Conservation (phyloP, 2,797 vertebrate genomes). For the Gephyroberyx darwinii region DNA sequence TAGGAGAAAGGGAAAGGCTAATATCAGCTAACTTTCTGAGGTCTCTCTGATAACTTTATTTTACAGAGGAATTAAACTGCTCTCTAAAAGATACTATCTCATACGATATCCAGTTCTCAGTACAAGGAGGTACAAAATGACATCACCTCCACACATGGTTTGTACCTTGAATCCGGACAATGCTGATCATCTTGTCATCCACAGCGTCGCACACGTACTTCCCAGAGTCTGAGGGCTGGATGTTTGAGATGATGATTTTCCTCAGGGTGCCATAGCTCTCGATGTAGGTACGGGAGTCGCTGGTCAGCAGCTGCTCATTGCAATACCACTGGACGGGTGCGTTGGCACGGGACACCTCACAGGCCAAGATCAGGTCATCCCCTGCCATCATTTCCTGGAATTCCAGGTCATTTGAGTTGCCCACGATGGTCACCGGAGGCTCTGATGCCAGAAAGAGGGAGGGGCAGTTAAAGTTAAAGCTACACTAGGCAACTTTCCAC, state of each 20-base stretch:
- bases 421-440: constrained; percentile 86
- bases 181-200: constrained; percentile 88
- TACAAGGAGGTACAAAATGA: not conserved
- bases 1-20: not conserved
- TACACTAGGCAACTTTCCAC: too few relatives aligned
- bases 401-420: constrained; percentile 77
- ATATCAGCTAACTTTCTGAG: not conserved
- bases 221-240: constrained; percentile 84
- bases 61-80: too few relatives aligned
- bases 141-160: not conserved
- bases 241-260: constrained; percentile 84
- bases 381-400: constrained; percentile 81
- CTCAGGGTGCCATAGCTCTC: constrained; percentile 85
- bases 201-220: constrained; percentile 90
- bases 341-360: constrained; percentile 85
- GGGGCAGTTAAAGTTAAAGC: too few relatives aligned
- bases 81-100: too few relatives aligned
- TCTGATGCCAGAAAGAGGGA: constrained; percentile 68
- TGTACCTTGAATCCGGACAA: constrained; percentile 89
- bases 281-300: constrained; percentile 80
- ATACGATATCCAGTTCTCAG: too few relatives aligned
- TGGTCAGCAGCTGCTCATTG: constrained; percentile 84
- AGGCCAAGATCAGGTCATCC: constrained; percentile 88
- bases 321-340: constrained; percentile 91
- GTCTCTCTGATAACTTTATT: too few relatives aligned